A percentile compares a stretch with the other conserved stretches of the same genome.
These are phyloP conservation scores for Ardeotis arabs DNA, from an alignment of 2,113 vertebrate species.

Conservation along the genomic window DNA sequence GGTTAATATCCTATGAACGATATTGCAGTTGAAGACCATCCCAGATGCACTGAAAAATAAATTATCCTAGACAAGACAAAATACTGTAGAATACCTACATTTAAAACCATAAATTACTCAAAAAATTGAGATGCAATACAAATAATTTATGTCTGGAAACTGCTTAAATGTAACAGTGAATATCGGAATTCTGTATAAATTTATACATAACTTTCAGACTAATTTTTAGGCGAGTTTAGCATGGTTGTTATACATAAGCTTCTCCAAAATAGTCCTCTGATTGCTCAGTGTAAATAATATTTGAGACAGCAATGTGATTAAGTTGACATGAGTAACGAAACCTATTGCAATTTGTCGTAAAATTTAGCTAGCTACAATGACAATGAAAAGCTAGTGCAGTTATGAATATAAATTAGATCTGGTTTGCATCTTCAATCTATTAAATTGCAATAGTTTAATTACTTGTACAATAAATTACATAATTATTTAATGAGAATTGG, in stretches of 20 bases:
- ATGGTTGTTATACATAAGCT: background rate
- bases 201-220: background rate
- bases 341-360: background rate
- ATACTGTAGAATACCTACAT: accelerated
- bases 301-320: background rate
- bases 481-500: slow-evolving; percentile 25
- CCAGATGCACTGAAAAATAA: background rate
- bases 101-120: background rate
- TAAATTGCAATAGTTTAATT: slow-evolving; percentile 48
- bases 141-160: background rate
- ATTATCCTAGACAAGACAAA: background rate
- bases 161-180: background rate
- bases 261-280: background rate
- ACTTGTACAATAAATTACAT: slow-evolving; percentile 28
- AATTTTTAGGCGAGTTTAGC: background rate
- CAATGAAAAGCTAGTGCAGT: background rate
- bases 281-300: background rate
- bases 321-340: background rate
- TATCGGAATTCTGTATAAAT: background rate
- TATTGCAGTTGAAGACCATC: background rate
- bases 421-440: background rate
- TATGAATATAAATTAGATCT: slow-evolving; percentile 8
- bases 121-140: background rate
- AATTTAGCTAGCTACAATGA: background rate
- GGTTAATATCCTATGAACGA: background rate